A percentile compares a stretch with the other conserved stretches of the same genome.
These are phyloP conservation scores for Drosophila tristis DNA, from an alignment of 1,140 invertebrate species.

Conservation along the genomic window DNA sequence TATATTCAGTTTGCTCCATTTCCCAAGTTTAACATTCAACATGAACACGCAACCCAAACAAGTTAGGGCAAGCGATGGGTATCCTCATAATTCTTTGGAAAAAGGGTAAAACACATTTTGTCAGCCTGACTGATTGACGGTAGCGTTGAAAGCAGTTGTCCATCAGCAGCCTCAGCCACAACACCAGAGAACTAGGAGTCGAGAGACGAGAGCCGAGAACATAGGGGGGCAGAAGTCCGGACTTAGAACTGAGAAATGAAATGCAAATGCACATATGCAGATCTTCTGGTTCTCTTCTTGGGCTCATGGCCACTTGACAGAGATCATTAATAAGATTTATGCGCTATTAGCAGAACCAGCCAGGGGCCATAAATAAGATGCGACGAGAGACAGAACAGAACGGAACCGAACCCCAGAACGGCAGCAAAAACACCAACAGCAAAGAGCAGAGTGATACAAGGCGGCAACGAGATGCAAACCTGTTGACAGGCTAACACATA, in stretches of 20 bases:
- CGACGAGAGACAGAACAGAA: conserved; percentile 42
- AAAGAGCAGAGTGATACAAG: conserved; percentile 22
- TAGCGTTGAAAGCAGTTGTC: conserved; percentile 71
- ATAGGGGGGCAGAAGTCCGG: conserved; percentile 10
- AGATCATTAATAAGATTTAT: conserved; percentile 84
- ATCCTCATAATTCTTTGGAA: conserved; percentile 19
- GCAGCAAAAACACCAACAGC: conserved; percentile 7
- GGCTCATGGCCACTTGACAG: conserved; percentile 71
- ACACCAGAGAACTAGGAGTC: conserved; percentile 28
- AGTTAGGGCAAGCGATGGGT: no score
- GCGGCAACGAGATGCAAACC: conserved; percentile 56
- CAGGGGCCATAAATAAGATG: conserved; percentile 74
- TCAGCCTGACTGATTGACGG: conserved; percentile 63
- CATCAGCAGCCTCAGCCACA: conserved; percentile 60
- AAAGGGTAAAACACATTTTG: conserved; percentile 42
- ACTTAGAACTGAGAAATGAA: conserved; percentile 42
- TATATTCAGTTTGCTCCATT: no score
- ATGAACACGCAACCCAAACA: no score
- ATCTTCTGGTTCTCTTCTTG: conserved; percentile 40
- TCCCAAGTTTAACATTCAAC: no score
- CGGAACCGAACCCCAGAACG: not conserved
- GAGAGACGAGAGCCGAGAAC: conserved; percentile 1
- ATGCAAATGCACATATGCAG: conserved; percentile 43
- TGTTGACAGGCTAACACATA: conserved; percentile 43
- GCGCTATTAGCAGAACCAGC: conserved; percentile 78